Evolutionary conservation across 2,888 invertebrate species (phyloP).

Genomic region (Meandrusa payeni): DNA sequence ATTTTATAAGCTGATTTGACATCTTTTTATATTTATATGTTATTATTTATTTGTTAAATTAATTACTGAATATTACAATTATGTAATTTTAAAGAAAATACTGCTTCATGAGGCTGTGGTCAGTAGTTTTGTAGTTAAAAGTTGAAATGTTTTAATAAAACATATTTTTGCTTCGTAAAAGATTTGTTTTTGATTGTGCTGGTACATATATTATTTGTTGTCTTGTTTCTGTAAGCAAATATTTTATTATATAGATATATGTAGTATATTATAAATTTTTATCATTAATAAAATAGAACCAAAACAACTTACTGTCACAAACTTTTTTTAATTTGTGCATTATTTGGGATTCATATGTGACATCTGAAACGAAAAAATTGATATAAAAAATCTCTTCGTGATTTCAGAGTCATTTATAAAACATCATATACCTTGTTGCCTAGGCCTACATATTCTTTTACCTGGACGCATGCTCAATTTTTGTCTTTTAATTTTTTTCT

Average conservation of each 20-base stretch:
- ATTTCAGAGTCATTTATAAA: background rate
- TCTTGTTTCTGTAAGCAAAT: conserved; percentile 38
- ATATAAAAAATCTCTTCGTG: background rate
- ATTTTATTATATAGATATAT: conserved; percentile 2
- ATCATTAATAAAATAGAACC: no score
- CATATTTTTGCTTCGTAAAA: no score
- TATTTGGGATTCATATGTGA: background rate
- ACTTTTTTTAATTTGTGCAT: conserved; percentile 11
- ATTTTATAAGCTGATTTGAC: no score
- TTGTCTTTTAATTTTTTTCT: conserved; percentile 33
- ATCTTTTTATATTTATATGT: no score
- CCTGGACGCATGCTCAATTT: conserved; percentile 36
- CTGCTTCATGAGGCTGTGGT: no score
- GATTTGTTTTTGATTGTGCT: conserved; percentile 41
- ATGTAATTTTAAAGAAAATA: no score
- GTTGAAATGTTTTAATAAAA: no score
- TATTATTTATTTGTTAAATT: background rate
- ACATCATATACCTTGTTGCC: conserved; percentile 10
- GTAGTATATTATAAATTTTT: background rate
- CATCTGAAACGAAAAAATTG: conserved; percentile 31
- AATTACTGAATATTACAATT: conserved; percentile 1
- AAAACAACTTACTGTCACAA: conserved; percentile 21
- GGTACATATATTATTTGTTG: conserved; percentile 50
- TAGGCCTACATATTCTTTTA: conserved; percentile 2
- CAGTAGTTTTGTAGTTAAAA: no score